These are phyloP conservation scores for Xerus inauris DNA, from an alignment of 2,113 vertebrate species.

Conservation along the genomic window DNA sequence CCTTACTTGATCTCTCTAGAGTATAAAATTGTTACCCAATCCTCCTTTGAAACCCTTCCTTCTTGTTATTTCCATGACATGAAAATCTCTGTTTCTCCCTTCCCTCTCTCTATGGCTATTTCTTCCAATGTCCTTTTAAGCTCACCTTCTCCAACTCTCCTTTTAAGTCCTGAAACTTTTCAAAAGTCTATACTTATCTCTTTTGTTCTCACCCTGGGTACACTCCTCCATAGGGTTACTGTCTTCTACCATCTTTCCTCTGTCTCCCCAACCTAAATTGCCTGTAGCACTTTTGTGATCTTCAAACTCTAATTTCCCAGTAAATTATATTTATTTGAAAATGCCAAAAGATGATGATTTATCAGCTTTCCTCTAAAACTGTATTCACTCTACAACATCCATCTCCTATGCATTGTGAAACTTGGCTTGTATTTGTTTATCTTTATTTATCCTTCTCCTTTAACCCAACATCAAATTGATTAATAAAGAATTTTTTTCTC, in stretches of 20 bases:
- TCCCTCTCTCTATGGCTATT: neutral
- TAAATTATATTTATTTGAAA: conserved; percentile 54
- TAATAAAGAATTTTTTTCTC: neutral
- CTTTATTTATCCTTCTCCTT: neutral
- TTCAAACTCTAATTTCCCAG: conserved; percentile 45
- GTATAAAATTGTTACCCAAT: neutral
- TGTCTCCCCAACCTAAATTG: neutral
- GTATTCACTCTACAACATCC: neutral
- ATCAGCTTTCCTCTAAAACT: conserved; percentile 27
- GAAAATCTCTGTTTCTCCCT: neutral
- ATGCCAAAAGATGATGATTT: conserved; percentile 19
- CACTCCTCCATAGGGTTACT: neutral
- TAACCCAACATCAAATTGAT: neutral
- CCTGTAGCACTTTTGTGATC: neutral
- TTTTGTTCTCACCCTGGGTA: neutral
- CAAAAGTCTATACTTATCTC: neutral
- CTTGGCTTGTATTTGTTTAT: neutral
- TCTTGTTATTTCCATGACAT: neutral
- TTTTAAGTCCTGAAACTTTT: neutral
- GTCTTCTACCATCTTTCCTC: neutral
- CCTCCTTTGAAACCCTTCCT: neutral
- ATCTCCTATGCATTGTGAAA: conserved; percentile 25
- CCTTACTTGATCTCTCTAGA: neutral
- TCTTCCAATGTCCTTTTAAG: conserved; percentile 18
- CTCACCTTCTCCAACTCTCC: neutral